Conservation (phyloP, 2,797 vertebrate genomes). For the Argya squamiceps region DNA sequence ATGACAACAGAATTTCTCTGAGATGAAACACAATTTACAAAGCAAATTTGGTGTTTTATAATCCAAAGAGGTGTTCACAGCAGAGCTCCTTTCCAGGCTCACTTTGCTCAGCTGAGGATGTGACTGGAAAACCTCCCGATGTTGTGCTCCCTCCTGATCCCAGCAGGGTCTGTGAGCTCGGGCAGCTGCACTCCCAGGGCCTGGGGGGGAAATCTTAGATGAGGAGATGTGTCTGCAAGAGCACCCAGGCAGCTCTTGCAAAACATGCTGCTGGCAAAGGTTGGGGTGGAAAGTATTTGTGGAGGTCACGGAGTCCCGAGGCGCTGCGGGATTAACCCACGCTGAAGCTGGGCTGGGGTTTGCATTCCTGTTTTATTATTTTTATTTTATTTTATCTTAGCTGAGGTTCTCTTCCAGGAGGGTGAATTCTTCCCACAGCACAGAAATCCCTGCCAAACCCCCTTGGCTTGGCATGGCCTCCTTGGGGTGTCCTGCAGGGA, state of each 20-base stretch:
- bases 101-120: not conserved
- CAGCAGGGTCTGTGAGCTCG: not conserved
- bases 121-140: accelerated
- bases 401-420: not conserved
- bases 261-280: not conserved
- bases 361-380: accelerated
- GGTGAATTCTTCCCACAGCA: not conserved
- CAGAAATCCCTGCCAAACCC: not conserved
- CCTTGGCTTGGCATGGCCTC: accelerated
- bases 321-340: not conserved
- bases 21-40: not conserved
- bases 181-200: not conserved
- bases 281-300: not conserved
- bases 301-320: accelerated
- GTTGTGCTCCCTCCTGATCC: not conserved
- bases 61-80: accelerated
- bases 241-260: not conserved
- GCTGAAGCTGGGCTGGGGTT: accelerated
- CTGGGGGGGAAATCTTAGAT: not conserved
- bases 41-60: not conserved
- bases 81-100: accelerated
- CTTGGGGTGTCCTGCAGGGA: not conserved
- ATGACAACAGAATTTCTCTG: not conserved
- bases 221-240: not conserved
- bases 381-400: accelerated